Percentiles rank a stretch among this genome's conserved stretches.
Evolutionary conservation across 2,797 vertebrate genomes (phyloP).

Genomic region (Cossypha polioptera): DNA sequence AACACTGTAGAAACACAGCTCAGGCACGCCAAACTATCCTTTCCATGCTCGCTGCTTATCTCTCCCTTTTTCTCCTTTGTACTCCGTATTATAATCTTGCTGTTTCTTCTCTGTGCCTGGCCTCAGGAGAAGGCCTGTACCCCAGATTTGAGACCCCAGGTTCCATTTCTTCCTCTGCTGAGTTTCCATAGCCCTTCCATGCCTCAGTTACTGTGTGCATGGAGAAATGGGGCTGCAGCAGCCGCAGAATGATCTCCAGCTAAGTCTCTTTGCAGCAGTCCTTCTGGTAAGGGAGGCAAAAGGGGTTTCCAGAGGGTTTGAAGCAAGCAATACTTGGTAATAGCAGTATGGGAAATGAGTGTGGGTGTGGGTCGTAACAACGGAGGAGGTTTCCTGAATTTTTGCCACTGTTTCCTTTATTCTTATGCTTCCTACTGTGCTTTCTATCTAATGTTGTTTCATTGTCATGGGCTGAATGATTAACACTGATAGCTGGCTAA

Average conservation of each 20-base stretch:
- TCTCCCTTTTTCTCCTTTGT: neutral
- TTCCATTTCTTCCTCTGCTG: accelerated
- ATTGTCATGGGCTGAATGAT: accelerated
- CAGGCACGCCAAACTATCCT: neutral
- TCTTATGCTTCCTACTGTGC: neutral
- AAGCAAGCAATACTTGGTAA: neutral
- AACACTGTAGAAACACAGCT: neutral
- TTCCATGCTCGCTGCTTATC: neutral
- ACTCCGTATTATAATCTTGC: neutral
- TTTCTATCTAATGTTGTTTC: neutral
- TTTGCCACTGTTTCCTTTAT: neutral
- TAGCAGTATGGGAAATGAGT: neutral
- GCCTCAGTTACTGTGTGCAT: neutral
- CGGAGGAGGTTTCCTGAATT: neutral
- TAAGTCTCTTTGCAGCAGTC: neutral
- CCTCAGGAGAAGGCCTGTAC: neutral
- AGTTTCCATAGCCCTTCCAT: neutral
- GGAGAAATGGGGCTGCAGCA: neutral
- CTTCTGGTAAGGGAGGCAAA: neutral
- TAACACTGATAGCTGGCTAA: neutral
- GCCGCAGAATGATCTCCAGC: accelerated
- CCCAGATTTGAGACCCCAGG: neutral
- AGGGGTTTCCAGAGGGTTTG: neutral
- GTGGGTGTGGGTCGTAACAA: neutral
- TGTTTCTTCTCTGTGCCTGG: neutral